phyloP scores from a whole-genome alignment of 2,113 vertebrate species.

The Rattus rattus region DNA sequence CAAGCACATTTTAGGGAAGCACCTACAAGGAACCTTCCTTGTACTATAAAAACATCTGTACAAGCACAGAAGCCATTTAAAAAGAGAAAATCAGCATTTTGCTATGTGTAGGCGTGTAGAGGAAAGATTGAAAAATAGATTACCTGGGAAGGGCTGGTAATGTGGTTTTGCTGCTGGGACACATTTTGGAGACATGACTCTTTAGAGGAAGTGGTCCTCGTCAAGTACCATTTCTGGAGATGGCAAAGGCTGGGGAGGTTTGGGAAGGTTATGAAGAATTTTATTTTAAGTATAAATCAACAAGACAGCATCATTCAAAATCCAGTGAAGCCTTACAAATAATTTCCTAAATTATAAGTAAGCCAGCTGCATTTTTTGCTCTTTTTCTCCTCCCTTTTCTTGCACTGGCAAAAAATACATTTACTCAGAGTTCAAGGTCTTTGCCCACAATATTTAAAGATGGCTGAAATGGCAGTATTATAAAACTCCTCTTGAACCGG shows the following conservation, averaged over 20 bases:
- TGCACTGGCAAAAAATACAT: not conserved
- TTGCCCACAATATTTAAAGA: not conserved
- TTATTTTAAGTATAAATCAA: conserved; percentile 41
- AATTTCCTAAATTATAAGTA: conserved; percentile 41
- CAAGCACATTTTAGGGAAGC: not conserved
- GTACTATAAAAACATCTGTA: not conserved
- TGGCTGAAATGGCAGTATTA: not conserved
- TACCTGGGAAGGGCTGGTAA: not conserved
- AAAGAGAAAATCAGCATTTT: conserved; percentile 45
- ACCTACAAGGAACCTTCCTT: not conserved
- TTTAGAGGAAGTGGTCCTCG: conserved; percentile 40
- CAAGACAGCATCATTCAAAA: not conserved
- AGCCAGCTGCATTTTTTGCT: not conserved
- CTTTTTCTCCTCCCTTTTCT: not conserved
- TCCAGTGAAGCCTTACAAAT: conserved; percentile 1
- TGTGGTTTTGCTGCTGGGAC: not conserved
- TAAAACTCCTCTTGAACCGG: not conserved
- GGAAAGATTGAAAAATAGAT: conserved; percentile 65
- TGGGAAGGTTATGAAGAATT: not conserved
- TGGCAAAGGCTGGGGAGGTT: not conserved
- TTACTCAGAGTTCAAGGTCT: not conserved
- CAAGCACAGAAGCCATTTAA: not conserved
- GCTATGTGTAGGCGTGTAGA: conserved; percentile 3
- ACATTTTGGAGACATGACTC: not conserved
- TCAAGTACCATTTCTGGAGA: not conserved